phyloP scores from a whole-genome alignment of 2,888 invertebrate genomes.

The Xestia c-nigrum region DNA sequence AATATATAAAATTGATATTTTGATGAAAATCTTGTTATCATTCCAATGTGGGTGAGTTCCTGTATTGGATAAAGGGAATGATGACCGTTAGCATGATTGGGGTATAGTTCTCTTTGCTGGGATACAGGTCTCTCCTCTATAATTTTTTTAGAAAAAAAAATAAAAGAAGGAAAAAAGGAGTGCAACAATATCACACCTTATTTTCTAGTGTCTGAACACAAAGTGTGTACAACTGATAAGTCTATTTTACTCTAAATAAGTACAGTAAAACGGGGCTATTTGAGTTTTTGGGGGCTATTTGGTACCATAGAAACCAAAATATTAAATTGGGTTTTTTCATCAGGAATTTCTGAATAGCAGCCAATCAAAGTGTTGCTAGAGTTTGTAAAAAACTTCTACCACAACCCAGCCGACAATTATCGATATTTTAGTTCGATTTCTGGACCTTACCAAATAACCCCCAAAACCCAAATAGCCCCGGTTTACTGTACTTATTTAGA shows the following conservation, averaged over 20 bases:
- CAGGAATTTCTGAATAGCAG: too few species aligned
- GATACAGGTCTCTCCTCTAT: not conserved
- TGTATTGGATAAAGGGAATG: not conserved
- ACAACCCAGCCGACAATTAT: too few species aligned
- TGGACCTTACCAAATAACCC: too few species aligned
- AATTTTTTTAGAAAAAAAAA: not conserved
- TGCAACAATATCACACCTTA: not conserved
- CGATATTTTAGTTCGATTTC: too few species aligned
- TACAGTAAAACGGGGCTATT: too few species aligned
- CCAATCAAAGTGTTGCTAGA: too few species aligned
- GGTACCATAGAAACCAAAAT: too few species aligned
- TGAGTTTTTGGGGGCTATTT: too few species aligned
- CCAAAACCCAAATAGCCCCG: too few species aligned
- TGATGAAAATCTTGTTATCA: slow-evolving; percentile 1
- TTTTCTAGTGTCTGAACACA: not conserved
- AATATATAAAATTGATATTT: slow-evolving; percentile 40
- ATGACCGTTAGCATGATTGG: not conserved
- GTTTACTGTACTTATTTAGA: too few species aligned
- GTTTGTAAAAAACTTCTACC: too few species aligned
- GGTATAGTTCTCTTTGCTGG: not conserved
- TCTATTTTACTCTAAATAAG: not conserved
- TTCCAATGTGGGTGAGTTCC: not conserved
- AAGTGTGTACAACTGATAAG: not conserved
- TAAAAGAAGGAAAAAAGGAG: not conserved
- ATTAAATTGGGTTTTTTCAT: too few species aligned